Conservation (phyloP, 2,888 invertebrate species). For the Rhingia rostrata region DNA sequence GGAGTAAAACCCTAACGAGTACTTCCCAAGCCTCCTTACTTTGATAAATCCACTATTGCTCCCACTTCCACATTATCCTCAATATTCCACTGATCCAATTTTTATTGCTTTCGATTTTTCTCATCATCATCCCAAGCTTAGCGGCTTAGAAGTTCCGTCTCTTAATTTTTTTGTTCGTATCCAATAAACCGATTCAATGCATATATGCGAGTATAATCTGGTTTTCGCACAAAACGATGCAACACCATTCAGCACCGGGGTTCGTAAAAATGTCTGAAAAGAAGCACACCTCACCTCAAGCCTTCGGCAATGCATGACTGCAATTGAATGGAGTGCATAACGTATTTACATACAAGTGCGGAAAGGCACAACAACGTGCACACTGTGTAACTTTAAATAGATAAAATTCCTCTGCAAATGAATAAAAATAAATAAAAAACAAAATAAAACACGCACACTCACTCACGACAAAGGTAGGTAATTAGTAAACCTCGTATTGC, state of each 20-base stretch:
- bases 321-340: constrained; percentile 51
- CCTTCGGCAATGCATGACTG: constrained; percentile 61
- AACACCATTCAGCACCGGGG: not conserved
- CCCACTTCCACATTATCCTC: constrained; percentile 1
- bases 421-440: constrained; percentile 11
- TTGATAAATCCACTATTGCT: no score
- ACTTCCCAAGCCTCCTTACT: no score
- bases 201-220: not conserved
- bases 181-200: not conserved
- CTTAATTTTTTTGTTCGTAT: not conserved
- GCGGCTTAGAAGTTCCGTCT: not conserved
- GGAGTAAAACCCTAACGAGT: no score
- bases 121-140: not conserved
- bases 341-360: constrained; percentile 46
- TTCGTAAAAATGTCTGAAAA: not conserved
- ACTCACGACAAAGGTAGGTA: constrained; percentile 52
- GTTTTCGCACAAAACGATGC: not conserved
- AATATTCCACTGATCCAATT: constrained; percentile 20
- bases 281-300: constrained; percentile 46
- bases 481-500: constrained; percentile 64
- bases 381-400: constrained; percentile 47
- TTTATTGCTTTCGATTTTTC: constrained; percentile 8
- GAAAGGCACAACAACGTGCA: constrained; percentile 53
- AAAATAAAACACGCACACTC: not conserved
- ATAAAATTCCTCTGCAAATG: constrained; percentile 59